Evolutionary conservation across 2,797 vertebrate genomes (phyloP), one percentile per base, ranked within the genome.

Genomic region (Lerista edwardsae): DNA sequence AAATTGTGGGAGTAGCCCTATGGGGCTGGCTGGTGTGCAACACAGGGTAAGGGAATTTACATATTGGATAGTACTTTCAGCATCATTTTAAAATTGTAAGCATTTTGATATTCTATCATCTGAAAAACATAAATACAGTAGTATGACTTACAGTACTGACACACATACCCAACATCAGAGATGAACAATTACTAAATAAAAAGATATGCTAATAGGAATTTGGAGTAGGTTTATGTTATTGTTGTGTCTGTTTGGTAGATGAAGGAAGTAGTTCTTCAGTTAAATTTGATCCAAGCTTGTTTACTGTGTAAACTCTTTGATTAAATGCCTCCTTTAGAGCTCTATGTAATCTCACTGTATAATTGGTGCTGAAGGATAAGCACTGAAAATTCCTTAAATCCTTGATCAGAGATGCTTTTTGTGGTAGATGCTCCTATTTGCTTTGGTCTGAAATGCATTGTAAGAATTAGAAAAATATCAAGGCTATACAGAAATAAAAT

Each of bases 281-380:
- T 55, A 83, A 57, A 65, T 75, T n/a, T 75, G 21, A 75, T 75
- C 39, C 61, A 36, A 11, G 15, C 23, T 75, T 74, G 29, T 29
- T 65, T 81, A 62, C 29, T 82, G 15, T 75, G 31, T 75, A 75
- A 83, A 57, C 34, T 51, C 31, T 65, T 75, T 75, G 72, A 83
- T 67, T 67, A 75, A 67, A 75, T 67, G 31, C 25, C 27, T 36
- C 25, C 25, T 83, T 55, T 55, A 83, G 75, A 67, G 15, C 61
- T 65, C n/a, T 27, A 3, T 55, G 61, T 67, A 74, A 34, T 64
- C 59, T 41, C 36, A 61, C 36, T 59, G 41, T 36, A 2, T 83
- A 72, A 72, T 64, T 12, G 41, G n/a, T 75, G 3, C 27, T 59
- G 51, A 3, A 61, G 27, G 51, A 75, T 51, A 75, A 74, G 71